Conservation (phyloP, 2,888 invertebrate genomes). For the Abscondita cerata region DNA sequence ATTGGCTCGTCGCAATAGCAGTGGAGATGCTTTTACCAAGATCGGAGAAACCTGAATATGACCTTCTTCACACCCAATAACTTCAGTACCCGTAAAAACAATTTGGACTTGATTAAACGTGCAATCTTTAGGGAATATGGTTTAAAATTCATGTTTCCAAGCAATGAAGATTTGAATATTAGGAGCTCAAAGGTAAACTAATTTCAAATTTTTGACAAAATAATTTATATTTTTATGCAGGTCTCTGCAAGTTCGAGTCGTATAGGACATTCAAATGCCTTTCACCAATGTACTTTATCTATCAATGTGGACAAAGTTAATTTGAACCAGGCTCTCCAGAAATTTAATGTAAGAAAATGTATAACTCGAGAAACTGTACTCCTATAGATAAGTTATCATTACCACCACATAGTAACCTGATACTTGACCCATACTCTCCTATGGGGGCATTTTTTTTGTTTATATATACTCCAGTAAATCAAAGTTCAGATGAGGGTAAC, state of each 20-base stretch:
- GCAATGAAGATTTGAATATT: slow-evolving; percentile 86
- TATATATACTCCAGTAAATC: too few relatives aligned
- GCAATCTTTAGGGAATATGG: slow-evolving; percentile 85
- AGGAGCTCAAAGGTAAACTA: slow-evolving; percentile 81
- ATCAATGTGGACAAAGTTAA: slow-evolving; percentile 83
- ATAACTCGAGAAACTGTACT: background rate
- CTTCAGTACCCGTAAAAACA: slow-evolving; percentile 84
- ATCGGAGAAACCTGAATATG: slow-evolving; percentile 90
- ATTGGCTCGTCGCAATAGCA: slow-evolving; percentile 90
- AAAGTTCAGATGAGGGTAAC: too few relatives aligned
- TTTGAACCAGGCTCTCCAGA: slow-evolving; percentile 75
- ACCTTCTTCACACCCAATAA: slow-evolving; percentile 88
- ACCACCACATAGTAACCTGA: too few relatives aligned
- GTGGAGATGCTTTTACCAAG: slow-evolving; percentile 98
- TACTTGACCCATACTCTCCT: too few relatives aligned
- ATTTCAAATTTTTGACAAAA: too few relatives aligned
- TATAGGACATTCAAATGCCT: slow-evolving; percentile 85
- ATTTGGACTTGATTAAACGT: slow-evolving; percentile 85
- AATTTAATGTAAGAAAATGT: slow-evolving; percentile 70
- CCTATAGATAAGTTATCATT: too few relatives aligned
- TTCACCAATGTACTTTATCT: slow-evolving; percentile 96
- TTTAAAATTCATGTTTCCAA: slow-evolving; percentile 77
- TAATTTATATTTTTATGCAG: slow-evolving; percentile 63
- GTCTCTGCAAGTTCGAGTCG: slow-evolving; percentile 96
- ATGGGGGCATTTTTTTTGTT: too few relatives aligned